Evolutionary conservation across 2,888 invertebrate genomes (phyloP).

Genomic region (Drosophila acutilabella): DNA sequence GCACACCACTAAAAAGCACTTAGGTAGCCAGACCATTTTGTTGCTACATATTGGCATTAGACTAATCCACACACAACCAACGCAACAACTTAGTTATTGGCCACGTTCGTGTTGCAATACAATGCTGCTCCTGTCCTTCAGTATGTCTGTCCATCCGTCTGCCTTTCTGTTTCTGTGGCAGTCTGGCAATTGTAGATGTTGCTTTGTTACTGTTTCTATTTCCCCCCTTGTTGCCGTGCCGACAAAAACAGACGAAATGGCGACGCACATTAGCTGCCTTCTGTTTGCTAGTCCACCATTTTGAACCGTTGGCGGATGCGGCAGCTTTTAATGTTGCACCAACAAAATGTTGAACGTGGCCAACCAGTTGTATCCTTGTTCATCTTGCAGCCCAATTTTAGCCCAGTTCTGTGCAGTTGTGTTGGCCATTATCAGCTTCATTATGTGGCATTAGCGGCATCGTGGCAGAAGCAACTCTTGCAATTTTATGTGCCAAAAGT

Average conservation of each 20-base stretch:
- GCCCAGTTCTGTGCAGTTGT: conserved; percentile 19
- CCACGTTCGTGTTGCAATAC: conserved; percentile 31
- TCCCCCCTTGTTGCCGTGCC: conserved; percentile 29
- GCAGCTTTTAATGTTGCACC: conserved; percentile 47
- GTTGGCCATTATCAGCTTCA: conserved; percentile 77
- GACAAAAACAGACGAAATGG: conserved; percentile 51
- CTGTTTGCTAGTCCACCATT: conserved; percentile 2
- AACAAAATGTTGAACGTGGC: conserved; percentile 64
- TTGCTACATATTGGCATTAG: conserved; percentile 71
- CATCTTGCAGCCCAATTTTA: conserved; percentile 40
- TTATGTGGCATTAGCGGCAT: conserved; percentile 76
- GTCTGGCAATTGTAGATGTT: conserved; percentile 24
- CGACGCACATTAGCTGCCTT: conserved; percentile 63
- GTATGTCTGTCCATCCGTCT: not conserved
- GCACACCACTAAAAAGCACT: conserved; percentile 63
- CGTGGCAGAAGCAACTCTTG: conserved; percentile 32
- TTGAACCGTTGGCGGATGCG: conserved; percentile 1
- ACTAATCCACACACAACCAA: conserved; percentile 60
- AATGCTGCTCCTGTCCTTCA: not conserved
- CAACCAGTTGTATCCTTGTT: conserved; percentile 25
- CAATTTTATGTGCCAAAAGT: conserved; percentile 71
- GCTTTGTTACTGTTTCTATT: conserved; percentile 4
- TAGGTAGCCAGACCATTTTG: conserved; percentile 41
- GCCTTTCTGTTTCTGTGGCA: not conserved
- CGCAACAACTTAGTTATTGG: conserved; percentile 68